Conservation (phyloP, 1,140 invertebrate species). For the Ruditapes philippinarum region DNA sequence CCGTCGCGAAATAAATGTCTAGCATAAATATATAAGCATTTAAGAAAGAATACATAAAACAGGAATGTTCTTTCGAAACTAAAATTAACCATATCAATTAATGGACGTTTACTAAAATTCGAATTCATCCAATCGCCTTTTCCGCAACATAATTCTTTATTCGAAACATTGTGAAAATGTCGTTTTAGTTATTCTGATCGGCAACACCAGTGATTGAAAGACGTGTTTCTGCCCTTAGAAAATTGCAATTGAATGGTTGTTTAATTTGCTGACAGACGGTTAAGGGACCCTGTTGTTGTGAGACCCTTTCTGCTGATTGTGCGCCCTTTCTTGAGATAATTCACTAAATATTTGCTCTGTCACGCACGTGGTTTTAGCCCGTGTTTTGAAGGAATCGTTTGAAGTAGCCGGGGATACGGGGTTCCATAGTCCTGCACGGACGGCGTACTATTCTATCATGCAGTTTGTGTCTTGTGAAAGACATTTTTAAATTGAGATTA, state of each 20-base stretch:
- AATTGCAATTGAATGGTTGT: constrained; percentile 47
- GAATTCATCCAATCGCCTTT: neutral
- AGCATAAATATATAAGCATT: too few species aligned
- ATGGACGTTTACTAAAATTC: neutral
- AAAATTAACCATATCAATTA: neutral
- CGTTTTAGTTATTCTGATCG: neutral
- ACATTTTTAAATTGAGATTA: neutral
- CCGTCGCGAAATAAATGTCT: too few species aligned
- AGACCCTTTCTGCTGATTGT: constrained; percentile 35
- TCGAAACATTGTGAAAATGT: neutral
- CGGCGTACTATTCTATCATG: neutral
- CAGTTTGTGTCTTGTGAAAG: neutral
- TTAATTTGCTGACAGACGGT: constrained; percentile 51
- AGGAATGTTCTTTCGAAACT: too few species aligned
- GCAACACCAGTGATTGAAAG: neutral
- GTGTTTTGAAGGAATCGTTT: constrained; percentile 11
- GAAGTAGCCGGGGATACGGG: constrained; percentile 23
- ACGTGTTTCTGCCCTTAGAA: constrained; percentile 34
- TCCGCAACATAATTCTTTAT: neutral
- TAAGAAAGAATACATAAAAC: too few species aligned
- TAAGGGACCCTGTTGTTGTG: constrained; percentile 23
- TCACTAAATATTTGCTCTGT: constrained; percentile 48
- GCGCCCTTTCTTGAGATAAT: constrained; percentile 9
- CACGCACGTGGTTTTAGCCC: constrained; percentile 22
- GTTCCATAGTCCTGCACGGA: neutral